Base-by-base conservation (phyloP, 2,888 invertebrate species). In the Caenorhabditis wallacei region DNA sequence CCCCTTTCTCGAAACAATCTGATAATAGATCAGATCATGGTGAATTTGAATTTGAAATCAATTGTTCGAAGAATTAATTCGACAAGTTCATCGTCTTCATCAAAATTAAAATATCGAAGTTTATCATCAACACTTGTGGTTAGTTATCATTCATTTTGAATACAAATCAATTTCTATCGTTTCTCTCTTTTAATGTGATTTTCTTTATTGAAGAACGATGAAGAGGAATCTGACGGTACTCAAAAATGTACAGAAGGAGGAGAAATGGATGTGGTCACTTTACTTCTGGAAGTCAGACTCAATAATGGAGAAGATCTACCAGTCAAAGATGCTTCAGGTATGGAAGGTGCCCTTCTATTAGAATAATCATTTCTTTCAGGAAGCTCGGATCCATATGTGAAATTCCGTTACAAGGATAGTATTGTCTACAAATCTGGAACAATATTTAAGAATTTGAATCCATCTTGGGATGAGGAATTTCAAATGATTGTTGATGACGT, bases 401-500 rank as follows among this genome's bases (percentile, higher is more conserved):
- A 90, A 64, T 88, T 92, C 80, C 88, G 89, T 37, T 90, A 92
- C 84, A 84, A 86, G 11, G 86, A 87, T 7, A 94, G 96, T 84
- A 94, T 97, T 87, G 94, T 97, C 88, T 96, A 97, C 93, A 98
- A 97, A 94, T 97, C 97, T 88, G 95, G 95, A 92, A 98, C 96
- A 74, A 95, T 99, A 81, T 96, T 96, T 93, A 94, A 97, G 90
- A 97, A 96, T 92, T 94, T 99, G 82, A 98, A 98, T 93, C 98
- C 98, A 0, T 94, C 95, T n/a, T 99, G 98, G 98, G 97, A 99
- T 92, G 98, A 99, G 93, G 95, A 95, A 89, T 97, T 98, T 93
- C 95, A 95, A 10, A 94, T 97, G 88, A 96, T 96, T 57, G 95
- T 97, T 82, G 96, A 97, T 93, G 97, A 97, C 81, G 91, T 93